A percentile compares a stretch with the other conserved stretches of the same genome.
Evolutionary conservation across 1,140 invertebrate species (phyloP).

Genomic region (Dinoponera quadriceps): DNA sequence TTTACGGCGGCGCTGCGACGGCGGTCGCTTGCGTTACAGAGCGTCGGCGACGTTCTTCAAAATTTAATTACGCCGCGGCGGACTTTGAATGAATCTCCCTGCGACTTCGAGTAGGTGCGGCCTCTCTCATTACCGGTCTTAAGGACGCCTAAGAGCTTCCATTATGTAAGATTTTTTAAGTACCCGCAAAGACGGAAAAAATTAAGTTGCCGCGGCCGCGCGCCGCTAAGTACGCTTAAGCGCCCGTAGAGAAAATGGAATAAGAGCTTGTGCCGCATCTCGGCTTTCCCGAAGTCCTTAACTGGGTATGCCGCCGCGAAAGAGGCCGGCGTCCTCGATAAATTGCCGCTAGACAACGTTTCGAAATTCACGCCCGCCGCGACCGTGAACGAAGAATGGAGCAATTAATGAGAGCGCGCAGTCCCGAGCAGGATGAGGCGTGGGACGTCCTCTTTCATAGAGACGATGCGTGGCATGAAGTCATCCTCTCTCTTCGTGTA

Average conservation of each 20-base stretch:
- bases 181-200: slow-evolving; percentile 38
- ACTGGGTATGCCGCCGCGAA: slow-evolving; percentile 7
- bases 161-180: slow-evolving; percentile 61
- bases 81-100: slow-evolving; percentile 55
- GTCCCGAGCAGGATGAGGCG: no score
- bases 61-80: slow-evolving; percentile 48
- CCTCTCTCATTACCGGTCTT: slow-evolving; percentile 53
- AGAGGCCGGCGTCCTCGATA: slow-evolving; percentile 33
- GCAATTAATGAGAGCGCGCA: slow-evolving; percentile 76
- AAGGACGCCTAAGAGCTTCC: slow-evolving; percentile 56
- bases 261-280: slow-evolving; percentile 40
- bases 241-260: slow-evolving; percentile 24
- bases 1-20: slow-evolving; percentile 11
- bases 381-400: slow-evolving; percentile 72
- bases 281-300: slow-evolving; percentile 37
- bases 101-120: slow-evolving; percentile 49
- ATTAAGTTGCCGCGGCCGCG: slow-evolving; percentile 41
- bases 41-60: slow-evolving; percentile 39
- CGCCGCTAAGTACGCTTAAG: slow-evolving; percentile 53
- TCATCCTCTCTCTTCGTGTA: slow-evolving; percentile 72
- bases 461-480: slow-evolving; percentile 69
- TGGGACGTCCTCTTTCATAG: no score
- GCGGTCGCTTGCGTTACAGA: slow-evolving; percentile 20
- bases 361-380: slow-evolving; percentile 74
- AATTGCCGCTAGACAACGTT: slow-evolving; percentile 68